Base-by-base conservation (phyloP, 1,140 invertebrate species). In the Antheraea pernyi region DNA sequence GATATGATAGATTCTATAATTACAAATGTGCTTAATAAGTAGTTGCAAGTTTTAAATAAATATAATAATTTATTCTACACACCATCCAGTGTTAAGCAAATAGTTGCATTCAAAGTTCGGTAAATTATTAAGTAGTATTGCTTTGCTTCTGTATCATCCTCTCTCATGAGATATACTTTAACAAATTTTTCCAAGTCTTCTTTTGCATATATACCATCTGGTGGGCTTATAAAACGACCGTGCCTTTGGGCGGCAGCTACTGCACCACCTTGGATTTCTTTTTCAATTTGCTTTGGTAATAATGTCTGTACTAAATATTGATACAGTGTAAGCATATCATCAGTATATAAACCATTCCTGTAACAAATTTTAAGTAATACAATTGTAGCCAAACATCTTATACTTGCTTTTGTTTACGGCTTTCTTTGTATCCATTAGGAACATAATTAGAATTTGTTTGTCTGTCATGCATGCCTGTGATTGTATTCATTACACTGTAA, bases 261-360 rank as follows among this genome's bases (percentile, higher is more conserved):
- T 36, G 89, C 86, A 8, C 94, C 95, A 67, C 95, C 95, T 83
- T 96, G 95, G 48, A 97, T 91, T 82, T 97, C 96, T 69, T 95
- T 95, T 76, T 96, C 95, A 67, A 96, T 92, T 89, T 96, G 94
- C 37, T 95, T 94, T 19, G 97, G 96, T 76, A 97, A 94, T 42
- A 97, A 88, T 73, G 95, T 96, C 70, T 94, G 94, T 36, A 96
- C 94, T 79, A 98, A 93, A 91, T 97, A 97, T 79, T 96, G 95
- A 86, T 97, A 98, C 71, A 98, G 92, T 4, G 96, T 95, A 84
- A 97, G 95, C 94, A 97, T 96, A 82, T 97, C 96, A 78, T 95
- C 94, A 80, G 96, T 96, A 74, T 96, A 94, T 62, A 98, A 91
- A 19, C 96, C 96, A 94, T 96, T 97, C 97, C 96, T 97, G 77